Base-by-base conservation (phyloP, 2,797 vertebrate species). In the Alca torda region DNA sequence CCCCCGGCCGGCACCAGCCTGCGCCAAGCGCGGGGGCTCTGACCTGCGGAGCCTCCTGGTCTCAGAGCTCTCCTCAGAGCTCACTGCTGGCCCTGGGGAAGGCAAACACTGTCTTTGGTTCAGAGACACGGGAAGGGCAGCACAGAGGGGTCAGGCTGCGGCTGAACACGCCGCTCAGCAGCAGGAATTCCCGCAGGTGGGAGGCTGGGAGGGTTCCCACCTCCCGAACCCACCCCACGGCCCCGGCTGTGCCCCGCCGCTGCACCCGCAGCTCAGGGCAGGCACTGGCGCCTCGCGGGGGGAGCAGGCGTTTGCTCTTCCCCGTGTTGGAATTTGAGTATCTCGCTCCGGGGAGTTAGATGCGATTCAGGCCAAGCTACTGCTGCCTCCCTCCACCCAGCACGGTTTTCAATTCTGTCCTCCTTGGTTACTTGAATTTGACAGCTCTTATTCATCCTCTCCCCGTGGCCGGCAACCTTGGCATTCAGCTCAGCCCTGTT, bases 11-110 rank as follows among this genome's bases (percentile, higher is more conserved):
- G 56, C 75, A 45, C 33, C 80, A 67, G 1, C 30, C 83, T 41
- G n/a, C 2, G 24, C 72, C 4, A 26, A 37, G 4, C 12, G 2
- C 1, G 2, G 24, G 3, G 4, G 16, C 3, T 15, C 41, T 10
- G 11, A 56, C 54, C 54, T 56, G 20, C 57, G n/a, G 31, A 56
- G 75, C 45, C 30, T 57, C 24, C 39, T 39, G 39, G 39, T 11
- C 39, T 39, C 39, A 39, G 39, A 39, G 39, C 39, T 39, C 39
- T 39, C 39, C 39, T 39, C 72, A 65, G 53, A 24, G n/a, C 46
- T 25, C 20, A 1, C 35, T 5, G n/a, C 8, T 30, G 14, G 1
- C 39, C 56, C 57, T 2, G 43, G 10, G 84, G n/a, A 8, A 21
- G 74, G 23, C 20, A 57, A 25, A 61, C 7, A 15, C 48, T 33